Base-by-base conservation (phyloP, 2,797 vertebrate genomes). In the Clarias fuscus region DNA sequence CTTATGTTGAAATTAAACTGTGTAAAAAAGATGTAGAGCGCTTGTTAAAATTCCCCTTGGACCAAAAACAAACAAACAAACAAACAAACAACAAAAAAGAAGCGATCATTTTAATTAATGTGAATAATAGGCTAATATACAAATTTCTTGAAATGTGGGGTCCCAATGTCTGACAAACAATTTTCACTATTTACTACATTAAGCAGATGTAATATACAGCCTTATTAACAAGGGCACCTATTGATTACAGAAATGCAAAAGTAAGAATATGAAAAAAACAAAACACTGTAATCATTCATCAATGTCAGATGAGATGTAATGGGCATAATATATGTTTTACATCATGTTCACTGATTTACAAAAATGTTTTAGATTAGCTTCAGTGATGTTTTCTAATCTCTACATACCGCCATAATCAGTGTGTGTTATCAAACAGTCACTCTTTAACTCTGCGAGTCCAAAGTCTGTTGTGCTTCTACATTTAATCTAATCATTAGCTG, bases 401-500 rank as follows among this genome's bases (percentile, higher is more conserved):
- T 30, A 27, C 48, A 95, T 96, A 95, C 95, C 95, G 95, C 96
- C 95, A 95, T 94, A 95, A 96, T 96, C 94, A 48, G 62, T 93
- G 95, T 94, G 94, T 94, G 95, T 64, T 64, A 27, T 64, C 61
- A 24, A 73, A 13, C 96, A 95, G 96, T 95, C 96, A 96, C 93
- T 94, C 93, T 59, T 22, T 20, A 96, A 96, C 95, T 95, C 94
- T 95, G 94, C 93, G 58, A 93, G 95, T 96, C 95, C 94, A 96
- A 93, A 95, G 93, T 94, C 94, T 93, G 11, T 96, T 99, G 97
- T 98, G 97, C 97, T 98, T 98, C 95, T 95, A 92, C 40, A 40
- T 88, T 85, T 65, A 59, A 53, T 81, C n/a, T 58, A 86, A 72
- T 94, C 94, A 95, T 95, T 93, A 96, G 95, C 96, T 93, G 92